phyloP scores from a whole-genome alignment of 1,140 invertebrate species.

The Calephelis nemesis region DNA sequence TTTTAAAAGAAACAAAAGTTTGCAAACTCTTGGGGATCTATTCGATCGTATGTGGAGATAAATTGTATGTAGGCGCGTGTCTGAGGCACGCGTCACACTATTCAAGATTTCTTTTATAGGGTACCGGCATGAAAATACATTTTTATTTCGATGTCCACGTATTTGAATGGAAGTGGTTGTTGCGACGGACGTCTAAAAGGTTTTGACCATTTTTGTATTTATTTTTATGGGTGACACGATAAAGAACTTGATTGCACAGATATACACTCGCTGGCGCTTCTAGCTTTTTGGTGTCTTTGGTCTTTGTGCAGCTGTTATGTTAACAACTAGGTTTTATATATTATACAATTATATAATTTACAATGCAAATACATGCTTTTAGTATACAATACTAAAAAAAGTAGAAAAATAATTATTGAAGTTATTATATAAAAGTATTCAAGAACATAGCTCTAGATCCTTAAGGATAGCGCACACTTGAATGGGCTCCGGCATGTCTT shows the following conservation, averaged over 20 bases:
- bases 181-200: conserved; percentile 11
- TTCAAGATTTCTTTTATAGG: conserved; percentile 10
- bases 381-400: too few relatives aligned
- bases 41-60: neutral
- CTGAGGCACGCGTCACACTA: neutral
- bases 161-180: conserved; percentile 12
- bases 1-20: neutral
- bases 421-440: too few relatives aligned
- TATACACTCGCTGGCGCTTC: neutral
- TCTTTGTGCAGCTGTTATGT: neutral
- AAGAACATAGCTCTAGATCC: too few relatives aligned
- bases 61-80: conserved; percentile 9
- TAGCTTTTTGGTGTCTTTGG: conserved; percentile 3
- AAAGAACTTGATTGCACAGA: conserved; percentile 8
- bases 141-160: conserved; percentile 13
- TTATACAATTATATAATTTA: too few relatives aligned
- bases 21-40: neutral
- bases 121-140: conserved; percentile 10
- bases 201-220: conserved; percentile 17
- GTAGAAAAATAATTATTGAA: too few relatives aligned
- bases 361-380: too few relatives aligned
- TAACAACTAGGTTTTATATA: too few relatives aligned
- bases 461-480: too few relatives aligned
- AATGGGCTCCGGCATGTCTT: too few relatives aligned
- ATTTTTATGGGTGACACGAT: conserved; percentile 8